Conservation (phyloP, 2,888 invertebrate species). For the Ischnus inquisitorius region DNA sequence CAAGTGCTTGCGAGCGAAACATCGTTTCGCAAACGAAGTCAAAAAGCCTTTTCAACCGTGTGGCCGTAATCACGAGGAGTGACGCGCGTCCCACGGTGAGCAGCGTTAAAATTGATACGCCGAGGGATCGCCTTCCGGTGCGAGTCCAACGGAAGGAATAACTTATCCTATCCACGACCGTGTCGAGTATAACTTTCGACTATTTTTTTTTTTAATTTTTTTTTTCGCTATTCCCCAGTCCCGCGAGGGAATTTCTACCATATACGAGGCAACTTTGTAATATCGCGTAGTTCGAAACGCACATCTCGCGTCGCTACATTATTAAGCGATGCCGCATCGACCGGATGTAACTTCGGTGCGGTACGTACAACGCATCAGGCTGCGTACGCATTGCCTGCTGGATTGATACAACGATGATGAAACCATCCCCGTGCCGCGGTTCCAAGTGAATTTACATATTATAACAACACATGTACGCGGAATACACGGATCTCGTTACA, state of each 20-base stretch:
- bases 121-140: conserved; percentile 30
- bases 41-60: conserved; percentile 55
- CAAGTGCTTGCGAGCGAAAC: conserved; percentile 14
- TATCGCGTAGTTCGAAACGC: conserved; percentile 33
- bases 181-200: background rate
- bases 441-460: conserved; percentile 20
- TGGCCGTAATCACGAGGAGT: conserved; percentile 55
- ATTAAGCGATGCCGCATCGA: conserved; percentile 42
- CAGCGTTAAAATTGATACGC: conserved; percentile 48
- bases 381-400: conserved; percentile 2
- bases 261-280: conserved; percentile 20
- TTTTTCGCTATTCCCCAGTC: background rate
- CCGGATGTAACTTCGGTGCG: conserved; percentile 32
- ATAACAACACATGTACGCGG: conserved; percentile 12
- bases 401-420: conserved; percentile 60
- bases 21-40: conserved; percentile 31
- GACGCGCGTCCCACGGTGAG: conserved; percentile 6
- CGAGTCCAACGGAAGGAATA: conserved; percentile 26
- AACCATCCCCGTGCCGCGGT: conserved; percentile 42
- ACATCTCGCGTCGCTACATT: conserved; percentile 29
- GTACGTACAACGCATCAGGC: background rate
- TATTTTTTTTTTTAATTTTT: background rate
- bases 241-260: background rate
- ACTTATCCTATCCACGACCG: background rate
- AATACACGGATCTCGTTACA: conserved; percentile 37